These are phyloP conservation scores for Drosophila peninsularis DNA, from an alignment of 2,888 invertebrate genomes.

Conservation along the genomic window DNA sequence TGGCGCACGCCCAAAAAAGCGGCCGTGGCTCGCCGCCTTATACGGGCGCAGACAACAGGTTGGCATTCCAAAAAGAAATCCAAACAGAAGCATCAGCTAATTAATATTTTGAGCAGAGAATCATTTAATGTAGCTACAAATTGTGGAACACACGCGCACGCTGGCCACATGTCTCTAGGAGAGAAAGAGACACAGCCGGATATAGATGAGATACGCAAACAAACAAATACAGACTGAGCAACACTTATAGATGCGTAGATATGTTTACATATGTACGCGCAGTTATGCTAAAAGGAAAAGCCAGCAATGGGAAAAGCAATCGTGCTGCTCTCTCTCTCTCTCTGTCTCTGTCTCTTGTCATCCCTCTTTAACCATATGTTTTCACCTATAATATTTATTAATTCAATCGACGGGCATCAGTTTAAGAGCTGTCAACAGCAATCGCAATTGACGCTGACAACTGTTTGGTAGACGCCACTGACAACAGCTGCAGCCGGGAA, in stretches of 20 bases:
- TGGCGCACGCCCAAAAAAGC: slow-evolving; percentile 19
- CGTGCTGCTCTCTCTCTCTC: neutral
- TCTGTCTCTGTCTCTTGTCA: neutral
- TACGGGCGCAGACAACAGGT: slow-evolving; percentile 30
- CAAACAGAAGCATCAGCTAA: slow-evolving; percentile 48
- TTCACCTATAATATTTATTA: slow-evolving; percentile 76
- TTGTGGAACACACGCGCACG: slow-evolving; percentile 46
- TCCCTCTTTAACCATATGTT: slow-evolving; percentile 56
- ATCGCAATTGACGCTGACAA: slow-evolving; percentile 65
- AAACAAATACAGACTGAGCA: slow-evolving; percentile 28
- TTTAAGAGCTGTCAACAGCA: slow-evolving; percentile 69
- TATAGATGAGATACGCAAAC: slow-evolving; percentile 35
- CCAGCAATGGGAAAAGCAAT: slow-evolving; percentile 59
- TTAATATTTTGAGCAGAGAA: slow-evolving; percentile 71
- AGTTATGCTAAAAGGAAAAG: slow-evolving; percentile 52
- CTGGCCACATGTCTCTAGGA: slow-evolving; percentile 1
- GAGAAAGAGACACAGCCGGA: slow-evolving; percentile 36
- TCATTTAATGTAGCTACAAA: slow-evolving; percentile 62
- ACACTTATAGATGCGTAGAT: slow-evolving; percentile 4
- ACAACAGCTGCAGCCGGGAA: neutral
- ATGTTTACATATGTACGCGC: slow-evolving; percentile 37
- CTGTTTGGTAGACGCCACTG: slow-evolving; percentile 29
- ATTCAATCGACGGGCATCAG: slow-evolving; percentile 75
- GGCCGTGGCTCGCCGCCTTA: slow-evolving; percentile 10
- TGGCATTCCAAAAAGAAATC: slow-evolving; percentile 17